Evolutionary conservation across 2,113 vertebrate genomes (phyloP), one percentile per base, ranked within the genome.

Genomic region (Entomyzon cyanotis): DNA sequence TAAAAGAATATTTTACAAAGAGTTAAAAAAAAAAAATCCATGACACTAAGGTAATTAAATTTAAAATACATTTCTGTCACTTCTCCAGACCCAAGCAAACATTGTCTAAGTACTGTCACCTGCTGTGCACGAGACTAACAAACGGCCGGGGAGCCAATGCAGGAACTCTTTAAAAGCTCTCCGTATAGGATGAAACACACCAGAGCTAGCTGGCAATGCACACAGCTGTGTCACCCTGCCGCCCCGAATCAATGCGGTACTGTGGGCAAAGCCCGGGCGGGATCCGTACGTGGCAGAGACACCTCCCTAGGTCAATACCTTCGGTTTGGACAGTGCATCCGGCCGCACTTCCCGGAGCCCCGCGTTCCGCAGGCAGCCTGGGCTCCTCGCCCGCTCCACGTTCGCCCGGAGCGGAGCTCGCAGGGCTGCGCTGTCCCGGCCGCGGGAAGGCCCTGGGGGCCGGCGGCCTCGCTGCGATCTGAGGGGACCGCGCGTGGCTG

Each of bases 291-390:
- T 58, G 87, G 82, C 79, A 68, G 10, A n/a, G 91, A 58, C 96
- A 56, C 87, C 95, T 92, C 91, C 89, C 69, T 94, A 50, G 17
- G 83, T 69, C 93, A 94, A 90, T 17, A 86, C 91, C 42, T 60
- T 6, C 2, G 64, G 46, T 77, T 28, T 8, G 81, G 63, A 27
- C 50, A 37, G 70, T 2, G 89, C 79, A 63, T 23, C 56, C 90
- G 70, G 74, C 68, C 74, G n/a, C 88, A 0, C 68, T 18, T 35
- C 89, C 79, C 92, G 50, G 46, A 65, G 68, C 33, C 46, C 69
- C 1, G 60, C 7, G 46, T 9, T 44, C 64, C 85, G 0, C 60
- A 0, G 56, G 49, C 68, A 65, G 73, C 58, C 67, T 0, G 5
- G 37, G 71, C 53, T 76, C 35, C 71, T 21, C 52, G 22, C 52